A percentile compares a stretch with the other conserved stretches of the same genome.
Conservation (phyloP, 2,113 vertebrate genomes). For the Craseonycteris thonglongyai region DNA sequence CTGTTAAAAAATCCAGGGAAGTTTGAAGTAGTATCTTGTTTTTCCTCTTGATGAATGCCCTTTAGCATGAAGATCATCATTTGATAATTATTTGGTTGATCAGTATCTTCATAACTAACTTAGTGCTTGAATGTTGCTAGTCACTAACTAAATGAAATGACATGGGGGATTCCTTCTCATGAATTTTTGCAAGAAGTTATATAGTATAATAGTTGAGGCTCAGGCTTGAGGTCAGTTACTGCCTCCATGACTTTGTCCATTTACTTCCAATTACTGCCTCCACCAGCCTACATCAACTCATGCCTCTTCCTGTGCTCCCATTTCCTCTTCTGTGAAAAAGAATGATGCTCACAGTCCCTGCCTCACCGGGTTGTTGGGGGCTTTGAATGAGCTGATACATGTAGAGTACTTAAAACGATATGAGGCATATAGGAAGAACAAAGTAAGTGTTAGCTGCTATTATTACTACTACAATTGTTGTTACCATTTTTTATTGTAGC, state of each 20-base stretch:
- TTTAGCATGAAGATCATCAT: neutral
- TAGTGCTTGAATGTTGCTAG: neutral
- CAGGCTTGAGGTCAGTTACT: neutral
- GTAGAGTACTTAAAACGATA: neutral
- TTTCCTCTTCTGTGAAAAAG: neutral
- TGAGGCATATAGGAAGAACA: neutral
- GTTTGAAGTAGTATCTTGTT: neutral
- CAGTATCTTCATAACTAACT: neutral
- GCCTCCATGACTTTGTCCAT: neutral
- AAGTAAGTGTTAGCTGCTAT: neutral
- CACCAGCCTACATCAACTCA: neutral
- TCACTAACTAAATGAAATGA: neutral
- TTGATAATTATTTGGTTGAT: neutral
- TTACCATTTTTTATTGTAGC: neutral
- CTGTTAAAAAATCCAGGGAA: neutral
- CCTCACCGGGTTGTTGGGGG: neutral
- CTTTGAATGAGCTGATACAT: neutral
- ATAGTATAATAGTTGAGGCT: neutral
- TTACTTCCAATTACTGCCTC: neutral
- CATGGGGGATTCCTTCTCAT: neutral
- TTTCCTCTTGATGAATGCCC: neutral
- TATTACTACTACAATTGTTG: neutral
- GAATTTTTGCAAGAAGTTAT: too few relatives aligned
- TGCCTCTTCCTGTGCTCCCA: too few relatives aligned
- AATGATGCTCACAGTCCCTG: neutral